Percentiles rank a stretch among this genome's conserved stretches.
These are phyloP conservation scores for Pantala flavescens DNA, from an alignment of 1,140 invertebrate genomes.

Conservation along the genomic window DNA sequence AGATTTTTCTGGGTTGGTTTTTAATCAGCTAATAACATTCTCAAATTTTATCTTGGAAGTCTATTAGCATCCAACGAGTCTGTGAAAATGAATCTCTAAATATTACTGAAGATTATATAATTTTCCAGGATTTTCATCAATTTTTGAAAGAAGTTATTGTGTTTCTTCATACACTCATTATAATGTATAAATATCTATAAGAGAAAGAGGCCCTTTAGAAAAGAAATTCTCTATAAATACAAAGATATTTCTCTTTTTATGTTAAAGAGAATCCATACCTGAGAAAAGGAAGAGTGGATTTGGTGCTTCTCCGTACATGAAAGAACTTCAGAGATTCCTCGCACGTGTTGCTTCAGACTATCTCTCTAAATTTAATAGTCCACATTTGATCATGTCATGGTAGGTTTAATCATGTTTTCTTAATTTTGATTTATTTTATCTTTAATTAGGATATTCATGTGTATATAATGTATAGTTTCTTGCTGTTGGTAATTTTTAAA, in stretches of 20 bases:
- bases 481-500: too few species aligned
- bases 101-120: too few species aligned
- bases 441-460: background rate
- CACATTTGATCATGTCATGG: conserved; percentile 52
- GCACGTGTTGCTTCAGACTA: conserved; percentile 62
- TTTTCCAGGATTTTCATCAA: too few species aligned
- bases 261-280: background rate
- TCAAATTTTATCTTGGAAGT: too few species aligned
- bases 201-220: too few species aligned
- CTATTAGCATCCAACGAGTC: too few species aligned
- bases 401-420: conserved; percentile 29
- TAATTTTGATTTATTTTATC: background rate
- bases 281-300: background rate
- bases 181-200: too few species aligned
- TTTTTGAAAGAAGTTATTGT: too few species aligned
- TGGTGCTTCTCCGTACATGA: conserved; percentile 77
- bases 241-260: too few species aligned
- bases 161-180: too few species aligned
- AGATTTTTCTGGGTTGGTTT: conserved; percentile 55
- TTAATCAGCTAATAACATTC: conserved; percentile 29
- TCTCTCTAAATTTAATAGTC: conserved; percentile 59
- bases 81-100: too few species aligned
- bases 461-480: background rate
- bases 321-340: conserved; percentile 83
- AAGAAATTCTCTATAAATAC: too few species aligned